Base-by-base conservation (phyloP, 1,140 invertebrate genomes). In the Vanessa tameamea region DNA sequence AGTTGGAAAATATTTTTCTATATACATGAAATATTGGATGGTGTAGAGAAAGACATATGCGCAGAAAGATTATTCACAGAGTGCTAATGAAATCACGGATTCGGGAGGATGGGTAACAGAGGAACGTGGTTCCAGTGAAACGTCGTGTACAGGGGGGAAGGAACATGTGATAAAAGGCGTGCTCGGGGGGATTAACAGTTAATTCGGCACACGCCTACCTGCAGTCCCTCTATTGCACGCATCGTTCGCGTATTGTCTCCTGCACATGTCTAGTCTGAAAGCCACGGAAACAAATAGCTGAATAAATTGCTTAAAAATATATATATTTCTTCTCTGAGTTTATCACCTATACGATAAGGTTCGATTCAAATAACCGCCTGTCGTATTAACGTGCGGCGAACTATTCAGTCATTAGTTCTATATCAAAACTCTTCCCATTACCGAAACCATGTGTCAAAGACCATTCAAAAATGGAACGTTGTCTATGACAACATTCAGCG, bases 231-330 rank as follows among this genome's bases (percentile, higher is more conserved):
- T 96, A 96, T 98, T 98, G 96, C 98, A 98, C 94, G 96, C 96
- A 94, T 98, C 97, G 95, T 96, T 96, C 92, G 97, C 95, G 95
- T 97, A 97, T 94, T 97, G 96, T 94, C 97, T 95, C 94, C 98
- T 96, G 96, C 98, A 99, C 98, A 99, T 98, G 96, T 99, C 98
- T 95, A 98, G 97, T 97, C 97, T 98, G 97, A 93, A 92, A 92
- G 78, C 82, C 77, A 89, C 77, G 79, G 80, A 92, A 92, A 91
- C 78, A 83, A 84, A 82, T 69, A 79, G 81, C 82, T 90, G 71
- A 87, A 84, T 85, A 82, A 81, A 79, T 77, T 81, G 61, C 63
- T 75, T 65, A 37, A 64, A 72, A 64, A 76, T 64, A 82, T 70
- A 66, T 75, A 55, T 73, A 70, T 69, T 77, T 64, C 63, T 72